Evolutionary conservation across 2,888 invertebrate species (phyloP), one percentile per base, ranked within the genome.

Genomic region (Leptogaster cylindrica): DNA sequence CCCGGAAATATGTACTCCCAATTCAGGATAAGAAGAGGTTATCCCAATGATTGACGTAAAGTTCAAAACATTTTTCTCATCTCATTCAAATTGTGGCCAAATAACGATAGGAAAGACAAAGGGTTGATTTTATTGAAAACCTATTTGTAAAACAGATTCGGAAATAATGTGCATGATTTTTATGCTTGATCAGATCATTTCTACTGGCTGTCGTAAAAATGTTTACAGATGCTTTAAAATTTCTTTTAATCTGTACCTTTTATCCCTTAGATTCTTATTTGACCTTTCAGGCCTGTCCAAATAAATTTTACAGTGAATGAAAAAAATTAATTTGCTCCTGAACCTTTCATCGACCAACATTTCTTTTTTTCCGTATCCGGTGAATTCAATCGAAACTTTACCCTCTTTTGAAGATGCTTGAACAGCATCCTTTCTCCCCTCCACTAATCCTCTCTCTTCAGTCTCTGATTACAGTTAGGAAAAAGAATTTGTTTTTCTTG

Each of bases 181-280:
- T 41, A 41, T 41, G 41, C 41, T 41, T 41, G 41, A 41, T 41
- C 14, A 41, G 14, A 41, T 41, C 14, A 41, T 6, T 6, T 16
- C 16, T 41, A n/a, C 18, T 16, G 16, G 18, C 4, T 41, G 41
- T 18, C 14, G 41, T 41, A 41, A 41, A 41, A 16, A 41, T 41
- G n/a, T 41, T 41, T 41, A 41, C 41, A 41, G 41, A 41, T 41
- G 41, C 41, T 41, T 41, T 41, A 16, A 16, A 16, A 14, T 41
- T 41, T 41, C 41, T 41, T 41, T 41, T 41, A 41, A 41, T 41
- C 41, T 41, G 6, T 41, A 41, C 41, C 41, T 41, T 41, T 41
- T 41, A 41, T 41, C 41, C 41, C 41, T 41, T 41, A n/a, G n/a
- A n/a, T n/a, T n/a, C 18, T 14, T 10, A 41, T 16, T 16, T 18